Evolutionary conservation across 2,113 vertebrate genomes (phyloP).

Genomic region (Caretta caretta): DNA sequence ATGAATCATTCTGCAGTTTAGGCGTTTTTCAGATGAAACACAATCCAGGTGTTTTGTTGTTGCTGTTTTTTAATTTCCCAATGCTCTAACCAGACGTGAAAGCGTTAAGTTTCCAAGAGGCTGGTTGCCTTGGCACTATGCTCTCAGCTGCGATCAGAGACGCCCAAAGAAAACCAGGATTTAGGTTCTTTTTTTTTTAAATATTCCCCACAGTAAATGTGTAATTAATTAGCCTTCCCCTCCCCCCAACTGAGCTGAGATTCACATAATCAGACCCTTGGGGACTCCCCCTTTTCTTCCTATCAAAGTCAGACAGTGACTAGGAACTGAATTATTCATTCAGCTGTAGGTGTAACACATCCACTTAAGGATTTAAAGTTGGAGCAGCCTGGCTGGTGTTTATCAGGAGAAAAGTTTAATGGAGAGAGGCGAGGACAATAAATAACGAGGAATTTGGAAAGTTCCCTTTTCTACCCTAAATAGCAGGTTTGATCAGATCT

Average conservation of each 20-base stretch:
- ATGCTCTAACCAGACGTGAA: not conserved
- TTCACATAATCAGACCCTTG: conserved; percentile 79
- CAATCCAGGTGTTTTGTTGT: not conserved
- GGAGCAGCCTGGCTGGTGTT: conserved; percentile 44
- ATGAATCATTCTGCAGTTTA: conserved; percentile 14
- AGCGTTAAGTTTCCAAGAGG: conserved; percentile 58
- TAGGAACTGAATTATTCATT: conserved; percentile 72
- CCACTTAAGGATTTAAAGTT: conserved; percentile 66
- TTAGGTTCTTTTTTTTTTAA: conserved; percentile 77
- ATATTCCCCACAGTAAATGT: conserved; percentile 86
- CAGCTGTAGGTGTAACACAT: conserved; percentile 71
- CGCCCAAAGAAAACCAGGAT: conserved; percentile 53
- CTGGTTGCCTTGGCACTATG: conserved; percentile 59
- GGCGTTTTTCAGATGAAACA: conserved; percentile 38
- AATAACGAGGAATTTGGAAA: not conserved
- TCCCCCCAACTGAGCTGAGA: conserved; percentile 64
- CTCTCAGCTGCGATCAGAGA: conserved; percentile 66
- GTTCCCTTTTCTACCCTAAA: not conserved
- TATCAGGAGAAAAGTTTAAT: conserved; percentile 43
- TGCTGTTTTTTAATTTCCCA: not conserved
- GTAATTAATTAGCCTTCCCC: conserved; percentile 88
- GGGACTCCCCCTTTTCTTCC: conserved; percentile 73
- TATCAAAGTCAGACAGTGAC: conserved; percentile 69
- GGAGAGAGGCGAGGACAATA: conserved; percentile 31
- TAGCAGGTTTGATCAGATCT: conserved; percentile 37